phyloP scores from a whole-genome alignment of 1,140 invertebrate genomes.

The Amyelois transitella region DNA sequence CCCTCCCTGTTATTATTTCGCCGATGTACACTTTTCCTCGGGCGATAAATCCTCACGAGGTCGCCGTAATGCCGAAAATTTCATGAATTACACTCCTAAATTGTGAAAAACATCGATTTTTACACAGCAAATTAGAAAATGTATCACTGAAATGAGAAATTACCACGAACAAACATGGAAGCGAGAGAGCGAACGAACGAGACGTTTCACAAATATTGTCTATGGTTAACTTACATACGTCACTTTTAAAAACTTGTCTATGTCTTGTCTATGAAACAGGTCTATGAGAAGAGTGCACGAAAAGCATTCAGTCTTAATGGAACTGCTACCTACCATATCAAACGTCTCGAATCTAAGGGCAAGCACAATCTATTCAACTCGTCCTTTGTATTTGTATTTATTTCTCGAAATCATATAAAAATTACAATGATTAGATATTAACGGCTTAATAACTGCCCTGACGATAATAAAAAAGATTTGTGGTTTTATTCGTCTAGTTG shows the following conservation, averaged over 20 bases:
- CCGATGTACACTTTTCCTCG: conserved; percentile 54
- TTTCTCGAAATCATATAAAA: too few species aligned
- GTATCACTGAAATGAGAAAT: conserved; percentile 68
- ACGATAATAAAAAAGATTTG: too few species aligned
- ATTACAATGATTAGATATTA: too few species aligned
- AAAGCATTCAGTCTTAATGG: background rate
- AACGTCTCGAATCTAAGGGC: too few species aligned
- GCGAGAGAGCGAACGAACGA: conserved; percentile 64
- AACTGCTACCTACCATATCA: too few species aligned
- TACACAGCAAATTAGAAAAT: conserved; percentile 62
- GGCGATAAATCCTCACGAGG: conserved; percentile 66
- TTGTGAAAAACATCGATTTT: conserved; percentile 59
- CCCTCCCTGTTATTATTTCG: conserved; percentile 70
- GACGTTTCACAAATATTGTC: conserved; percentile 51
- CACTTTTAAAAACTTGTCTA: conserved; percentile 19
- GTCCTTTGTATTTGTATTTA: too few species aligned
- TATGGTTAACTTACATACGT: conserved; percentile 48
- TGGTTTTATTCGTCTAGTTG: too few species aligned
- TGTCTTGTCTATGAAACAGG: conserved; percentile 15
- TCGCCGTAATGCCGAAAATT: conserved; percentile 64
- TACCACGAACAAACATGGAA: conserved; percentile 74
- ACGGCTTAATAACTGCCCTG: too few species aligned
- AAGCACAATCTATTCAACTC: too few species aligned
- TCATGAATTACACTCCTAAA: conserved; percentile 69
- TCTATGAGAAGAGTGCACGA: background rate